Percentiles rank a stretch among this genome's conserved stretches.
phyloP scores from a whole-genome alignment of 2,797 vertebrate species.

The Pangasius mekongensis region DNA sequence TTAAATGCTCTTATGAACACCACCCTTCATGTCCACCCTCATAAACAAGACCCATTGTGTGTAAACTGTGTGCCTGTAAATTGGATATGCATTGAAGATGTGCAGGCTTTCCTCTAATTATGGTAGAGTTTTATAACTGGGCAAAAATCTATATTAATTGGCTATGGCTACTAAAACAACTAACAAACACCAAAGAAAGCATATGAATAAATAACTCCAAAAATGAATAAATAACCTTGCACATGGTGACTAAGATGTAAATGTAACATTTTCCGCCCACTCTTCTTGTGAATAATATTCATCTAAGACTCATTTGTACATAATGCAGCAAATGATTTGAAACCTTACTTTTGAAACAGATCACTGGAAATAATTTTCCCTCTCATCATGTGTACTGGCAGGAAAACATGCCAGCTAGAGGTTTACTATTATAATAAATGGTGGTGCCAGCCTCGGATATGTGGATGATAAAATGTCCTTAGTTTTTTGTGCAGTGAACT shows the following conservation, averaged over 20 bases:
- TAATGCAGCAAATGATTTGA: constrained; percentile 5
- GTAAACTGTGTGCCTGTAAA: neutral
- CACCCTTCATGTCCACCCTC: neutral
- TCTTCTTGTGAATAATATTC: neutral
- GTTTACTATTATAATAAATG: neutral
- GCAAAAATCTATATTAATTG: neutral
- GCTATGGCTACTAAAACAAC: neutral
- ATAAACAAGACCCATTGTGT: neutral
- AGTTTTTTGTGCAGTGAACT: constrained; percentile 43
- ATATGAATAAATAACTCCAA: neutral
- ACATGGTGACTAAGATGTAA: constrained; percentile 1
- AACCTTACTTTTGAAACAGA: neutral
- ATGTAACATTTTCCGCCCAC: constrained; percentile 1
- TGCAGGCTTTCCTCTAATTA: neutral
- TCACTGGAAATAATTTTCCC: neutral
- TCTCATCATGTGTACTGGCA: neutral
- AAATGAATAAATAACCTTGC: constrained; percentile 12
- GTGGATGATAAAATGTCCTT: constrained; percentile 19
- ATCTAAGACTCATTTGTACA: neutral
- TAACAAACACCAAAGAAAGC: neutral
- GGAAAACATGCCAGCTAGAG: neutral
- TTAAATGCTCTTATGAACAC: neutral
- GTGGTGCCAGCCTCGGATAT: neutral
- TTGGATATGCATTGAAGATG: neutral
- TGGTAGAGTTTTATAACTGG: neutral